Evolutionary conservation across 2,888 invertebrate species (phyloP), one percentile per base, ranked within the genome.

Genomic region (Watsonalla cultraria): DNA sequence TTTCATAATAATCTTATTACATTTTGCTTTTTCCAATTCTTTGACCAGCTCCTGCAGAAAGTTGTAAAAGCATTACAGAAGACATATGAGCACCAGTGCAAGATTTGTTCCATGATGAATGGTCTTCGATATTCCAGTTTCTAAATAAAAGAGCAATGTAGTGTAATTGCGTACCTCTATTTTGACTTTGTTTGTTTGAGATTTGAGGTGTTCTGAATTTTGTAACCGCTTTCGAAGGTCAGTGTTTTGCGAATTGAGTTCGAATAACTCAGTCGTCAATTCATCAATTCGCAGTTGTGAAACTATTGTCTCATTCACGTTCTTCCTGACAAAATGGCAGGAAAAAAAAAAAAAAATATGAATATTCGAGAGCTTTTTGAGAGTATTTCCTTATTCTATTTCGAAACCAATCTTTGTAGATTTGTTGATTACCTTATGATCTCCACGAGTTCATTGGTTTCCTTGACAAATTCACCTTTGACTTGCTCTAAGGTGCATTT

Each of bases 11-110:
- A 59, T 58, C 51, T 68, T 78, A 54, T 81, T 82, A 51, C 68
- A 72, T 58, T 77, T 83, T 59, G 86, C 85, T 47, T 86, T 85
- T 59, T 84, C 86, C 13, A 90, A 56, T 45, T 82, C 80, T 58
- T 80, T 86, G 66, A 87, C 86, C 24, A 89, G 65, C 59, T 85
- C 86, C 90, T 90, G 53, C 50, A 45, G 47, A 54, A 52, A 46
- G 51, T 51, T 42, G 34, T 50, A 24, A 49, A 34, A 46, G 24
- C 52, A 34, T 42, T 14, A 45, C 33, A 53, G 42, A n/a, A n/a
- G n/a, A n/a, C n/a, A n/a, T n/a, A n/a, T n/a, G n/a, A n/a, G n/a
- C n/a, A n/a, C n/a, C n/a, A n/a, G n/a, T n/a, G n/a, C n/a, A n/a
- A n/a, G 51, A 45, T 46, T 37, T 4, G 4, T 7, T 5, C 37